Percentiles rank a stretch among this genome's conserved stretches.
These are phyloP conservation scores for Harpagus bidentatus DNA, from an alignment of 2,113 vertebrate species.

Conservation along the genomic window DNA sequence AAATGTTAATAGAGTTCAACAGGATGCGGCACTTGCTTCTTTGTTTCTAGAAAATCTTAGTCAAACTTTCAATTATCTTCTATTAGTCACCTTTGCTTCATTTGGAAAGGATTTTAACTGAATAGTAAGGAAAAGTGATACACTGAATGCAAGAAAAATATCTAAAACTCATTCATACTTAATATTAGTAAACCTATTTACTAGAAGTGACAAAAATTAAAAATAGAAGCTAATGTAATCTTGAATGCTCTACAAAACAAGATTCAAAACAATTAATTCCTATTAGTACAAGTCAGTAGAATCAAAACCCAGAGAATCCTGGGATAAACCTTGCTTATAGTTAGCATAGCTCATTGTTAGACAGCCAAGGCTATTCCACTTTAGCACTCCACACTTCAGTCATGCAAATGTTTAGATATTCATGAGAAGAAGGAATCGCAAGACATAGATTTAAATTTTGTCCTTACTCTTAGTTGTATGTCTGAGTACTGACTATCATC, in stretches of 20 bases:
- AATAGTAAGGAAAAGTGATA: not conserved
- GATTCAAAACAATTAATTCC: not conserved
- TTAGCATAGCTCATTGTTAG: not conserved
- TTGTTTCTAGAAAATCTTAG: conserved; percentile 37
- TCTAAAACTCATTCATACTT: not conserved
- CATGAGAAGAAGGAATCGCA: not conserved
- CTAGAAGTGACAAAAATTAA: not conserved
- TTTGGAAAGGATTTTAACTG: not conserved
- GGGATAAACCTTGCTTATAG: not conserved
- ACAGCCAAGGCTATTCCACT: not conserved
- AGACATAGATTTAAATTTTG: not conserved
- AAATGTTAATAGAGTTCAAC: conserved; percentile 63
- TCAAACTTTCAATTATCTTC: conserved; percentile 17
- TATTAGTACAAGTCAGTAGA: not conserved
- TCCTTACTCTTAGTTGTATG: not conserved
- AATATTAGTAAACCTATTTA: not conserved
- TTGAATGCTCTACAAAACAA: not conserved
- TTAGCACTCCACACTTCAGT: not conserved
- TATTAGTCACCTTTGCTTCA: not conserved
- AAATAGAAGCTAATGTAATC: not conserved
- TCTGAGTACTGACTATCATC: not conserved
- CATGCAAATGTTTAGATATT: not conserved
- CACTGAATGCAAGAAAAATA: not conserved
- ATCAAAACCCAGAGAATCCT: not conserved
- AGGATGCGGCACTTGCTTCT: conserved; percentile 18